Evolutionary conservation across 1,140 invertebrate species (phyloP).

Genomic region (Drosophila watanabei): DNA sequence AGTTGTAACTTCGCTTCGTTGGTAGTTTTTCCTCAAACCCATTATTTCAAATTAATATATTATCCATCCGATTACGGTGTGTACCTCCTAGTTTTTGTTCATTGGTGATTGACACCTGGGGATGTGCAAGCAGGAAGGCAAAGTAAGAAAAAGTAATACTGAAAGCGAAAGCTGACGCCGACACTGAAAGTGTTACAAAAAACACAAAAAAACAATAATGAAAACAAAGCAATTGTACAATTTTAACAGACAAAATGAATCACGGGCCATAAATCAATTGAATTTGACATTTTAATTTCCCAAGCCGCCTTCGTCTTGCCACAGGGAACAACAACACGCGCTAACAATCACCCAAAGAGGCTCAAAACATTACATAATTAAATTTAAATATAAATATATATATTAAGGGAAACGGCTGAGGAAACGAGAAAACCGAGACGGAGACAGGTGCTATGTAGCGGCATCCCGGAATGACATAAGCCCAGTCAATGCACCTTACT

Average conservation of each 20-base stretch:
- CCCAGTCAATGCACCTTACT: conserved; percentile 5
- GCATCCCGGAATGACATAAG: conserved; percentile 26
- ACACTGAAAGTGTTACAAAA: conserved; percentile 28
- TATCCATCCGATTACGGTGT: background rate
- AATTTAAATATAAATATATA: conserved; percentile 26
- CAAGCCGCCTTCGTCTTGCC: conserved; percentile 5
- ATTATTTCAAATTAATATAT: background rate
- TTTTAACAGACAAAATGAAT: conserved; percentile 57
- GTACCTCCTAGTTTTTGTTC: conserved; percentile 2
- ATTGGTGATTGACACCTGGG: conserved; percentile 36
- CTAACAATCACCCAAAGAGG: conserved; percentile 24
- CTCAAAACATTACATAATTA: conserved; percentile 42
- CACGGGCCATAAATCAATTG: conserved; percentile 73
- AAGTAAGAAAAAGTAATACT: conserved; percentile 2
- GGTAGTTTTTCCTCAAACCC: too few relatives aligned
- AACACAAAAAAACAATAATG: conserved; percentile 20
- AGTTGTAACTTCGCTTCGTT: background rate
- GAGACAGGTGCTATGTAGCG: conserved; percentile 6
- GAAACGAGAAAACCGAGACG: background rate
- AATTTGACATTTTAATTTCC: conserved; percentile 73
- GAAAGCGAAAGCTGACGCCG: conserved; percentile 32
- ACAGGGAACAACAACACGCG: conserved; percentile 1
- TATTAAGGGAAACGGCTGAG: conserved; percentile 11
- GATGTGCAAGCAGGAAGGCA: conserved; percentile 1
- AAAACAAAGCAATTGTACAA: conserved; percentile 49